These are phyloP conservation scores for Crotophaga sulcirostris DNA, from an alignment of 2,113 vertebrate species.

Conservation along the genomic window DNA sequence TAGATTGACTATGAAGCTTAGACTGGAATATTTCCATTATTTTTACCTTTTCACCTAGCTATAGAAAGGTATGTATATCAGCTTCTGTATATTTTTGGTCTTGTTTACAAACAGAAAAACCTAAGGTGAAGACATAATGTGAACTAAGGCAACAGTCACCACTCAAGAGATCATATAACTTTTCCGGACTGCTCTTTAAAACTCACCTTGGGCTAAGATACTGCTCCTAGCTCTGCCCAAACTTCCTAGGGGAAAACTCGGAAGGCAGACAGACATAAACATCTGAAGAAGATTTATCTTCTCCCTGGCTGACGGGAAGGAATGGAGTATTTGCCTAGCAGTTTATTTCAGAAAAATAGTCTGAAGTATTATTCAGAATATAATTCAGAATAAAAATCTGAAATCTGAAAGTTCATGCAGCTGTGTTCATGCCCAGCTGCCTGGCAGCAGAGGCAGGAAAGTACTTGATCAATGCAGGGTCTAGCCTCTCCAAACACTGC, in stretches of 20 bases:
- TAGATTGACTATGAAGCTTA: neutral
- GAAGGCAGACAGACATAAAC: neutral
- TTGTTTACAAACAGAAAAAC: neutral
- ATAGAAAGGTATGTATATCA: neutral
- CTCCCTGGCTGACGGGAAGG: neutral
- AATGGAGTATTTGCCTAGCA: neutral
- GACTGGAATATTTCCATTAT: neutral
- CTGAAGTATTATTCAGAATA: neutral
- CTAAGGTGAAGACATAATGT: neutral
- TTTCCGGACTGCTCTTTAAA: neutral
- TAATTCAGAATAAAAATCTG: neutral
- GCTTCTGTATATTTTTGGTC: neutral
- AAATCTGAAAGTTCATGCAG: neutral
- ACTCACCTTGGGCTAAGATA: neutral
- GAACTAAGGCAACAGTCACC: neutral
- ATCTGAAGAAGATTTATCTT: neutral
- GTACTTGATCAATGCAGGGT: neutral
- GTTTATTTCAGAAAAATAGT: neutral
- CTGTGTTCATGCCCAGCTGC: neutral
- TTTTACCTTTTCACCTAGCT: neutral
- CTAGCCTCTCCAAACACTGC: neutral
- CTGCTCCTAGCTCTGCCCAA: neutral
- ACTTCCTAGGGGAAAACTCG: neutral
- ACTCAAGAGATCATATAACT: neutral
- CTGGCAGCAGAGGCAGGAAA: neutral